These are phyloP conservation scores for Eulemur albifrons DNA, from an alignment of 2,797 vertebrate genomes.

Conservation along the genomic window DNA sequence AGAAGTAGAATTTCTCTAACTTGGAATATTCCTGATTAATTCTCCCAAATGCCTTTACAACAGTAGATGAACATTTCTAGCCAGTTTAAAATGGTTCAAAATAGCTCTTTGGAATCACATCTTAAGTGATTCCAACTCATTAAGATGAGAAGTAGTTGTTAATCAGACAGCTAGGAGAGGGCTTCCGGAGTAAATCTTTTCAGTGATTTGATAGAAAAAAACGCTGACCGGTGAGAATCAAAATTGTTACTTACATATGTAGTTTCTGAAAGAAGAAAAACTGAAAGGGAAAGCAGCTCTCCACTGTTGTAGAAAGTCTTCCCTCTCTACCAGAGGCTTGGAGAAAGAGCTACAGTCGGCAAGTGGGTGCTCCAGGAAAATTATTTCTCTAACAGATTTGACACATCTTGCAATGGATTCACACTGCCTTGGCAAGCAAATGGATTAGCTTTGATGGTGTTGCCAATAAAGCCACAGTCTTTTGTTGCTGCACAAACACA, in stretches of 20 bases:
- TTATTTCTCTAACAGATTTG: slow-evolving; percentile 67
- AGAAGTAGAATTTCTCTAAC: neutral
- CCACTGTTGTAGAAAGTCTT: neutral
- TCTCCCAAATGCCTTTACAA: neutral
- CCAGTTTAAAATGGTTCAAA: neutral
- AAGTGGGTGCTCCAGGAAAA: slow-evolving; percentile 63
- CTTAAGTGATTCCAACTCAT: slow-evolving; percentile 1
- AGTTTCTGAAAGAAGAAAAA: slow-evolving; percentile 20
- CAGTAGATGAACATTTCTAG: neutral
- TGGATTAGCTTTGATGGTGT: slow-evolving; percentile 75
- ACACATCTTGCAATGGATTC: slow-evolving; percentile 69
- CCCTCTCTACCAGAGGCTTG: neutral
- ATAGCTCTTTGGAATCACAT: slow-evolving; percentile 33
- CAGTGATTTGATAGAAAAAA: slow-evolving; percentile 27
- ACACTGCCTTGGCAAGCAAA: slow-evolving; percentile 72
- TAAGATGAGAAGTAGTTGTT: slow-evolving; percentile 26
- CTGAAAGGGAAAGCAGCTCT: neutral
- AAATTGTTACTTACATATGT: neutral
- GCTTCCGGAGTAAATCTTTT: neutral
- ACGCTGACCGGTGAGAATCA: neutral
- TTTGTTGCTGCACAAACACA: slow-evolving; percentile 77
- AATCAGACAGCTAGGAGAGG: neutral
- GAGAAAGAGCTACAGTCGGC: slow-evolving; percentile 42
- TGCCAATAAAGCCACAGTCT: slow-evolving; percentile 75
- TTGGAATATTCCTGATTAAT: slow-evolving; percentile 23